Conservation (phyloP, 2,888 invertebrate genomes). For the Acholoe squamosa region DNA sequence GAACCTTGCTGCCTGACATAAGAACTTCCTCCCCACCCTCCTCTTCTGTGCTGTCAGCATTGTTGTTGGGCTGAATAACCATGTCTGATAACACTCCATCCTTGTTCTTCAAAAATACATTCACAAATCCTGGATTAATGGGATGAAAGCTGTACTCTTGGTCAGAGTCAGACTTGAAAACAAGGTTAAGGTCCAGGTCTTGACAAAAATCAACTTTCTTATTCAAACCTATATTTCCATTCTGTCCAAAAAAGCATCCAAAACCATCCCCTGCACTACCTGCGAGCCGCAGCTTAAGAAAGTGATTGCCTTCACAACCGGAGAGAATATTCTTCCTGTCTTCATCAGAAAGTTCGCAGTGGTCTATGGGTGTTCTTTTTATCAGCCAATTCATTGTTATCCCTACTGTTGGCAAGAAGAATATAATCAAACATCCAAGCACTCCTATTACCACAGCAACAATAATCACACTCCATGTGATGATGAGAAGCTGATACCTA, state of each 20-base stretch:
- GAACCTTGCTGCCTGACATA: constrained; percentile 25
- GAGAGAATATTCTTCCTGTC: background rate
- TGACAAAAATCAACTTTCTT: background rate
- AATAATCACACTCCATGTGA: background rate
- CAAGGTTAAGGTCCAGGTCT: constrained; percentile 29
- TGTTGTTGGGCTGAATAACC: background rate
- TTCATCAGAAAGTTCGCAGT: constrained; percentile 8
- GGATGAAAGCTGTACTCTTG: background rate
- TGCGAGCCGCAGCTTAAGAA: background rate
- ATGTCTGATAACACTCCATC: background rate
- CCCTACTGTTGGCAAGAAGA: background rate
- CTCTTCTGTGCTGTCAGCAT: too few species aligned
- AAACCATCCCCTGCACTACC: constrained; percentile 41
- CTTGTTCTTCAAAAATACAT: background rate
- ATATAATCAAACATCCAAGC: background rate
- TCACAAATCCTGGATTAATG: constrained; percentile 8
- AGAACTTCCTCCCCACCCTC: background rate
- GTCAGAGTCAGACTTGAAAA: background rate
- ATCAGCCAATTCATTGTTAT: background rate
- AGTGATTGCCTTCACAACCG: background rate
- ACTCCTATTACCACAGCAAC: background rate
- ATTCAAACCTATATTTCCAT: constrained; percentile 33
- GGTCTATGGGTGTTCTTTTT: background rate
- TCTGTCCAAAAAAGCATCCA: constrained; percentile 30
- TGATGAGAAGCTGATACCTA: background rate